phyloP scores from a whole-genome alignment of 2,888 invertebrate genomes.

The Cephonodes hylas region DNA sequence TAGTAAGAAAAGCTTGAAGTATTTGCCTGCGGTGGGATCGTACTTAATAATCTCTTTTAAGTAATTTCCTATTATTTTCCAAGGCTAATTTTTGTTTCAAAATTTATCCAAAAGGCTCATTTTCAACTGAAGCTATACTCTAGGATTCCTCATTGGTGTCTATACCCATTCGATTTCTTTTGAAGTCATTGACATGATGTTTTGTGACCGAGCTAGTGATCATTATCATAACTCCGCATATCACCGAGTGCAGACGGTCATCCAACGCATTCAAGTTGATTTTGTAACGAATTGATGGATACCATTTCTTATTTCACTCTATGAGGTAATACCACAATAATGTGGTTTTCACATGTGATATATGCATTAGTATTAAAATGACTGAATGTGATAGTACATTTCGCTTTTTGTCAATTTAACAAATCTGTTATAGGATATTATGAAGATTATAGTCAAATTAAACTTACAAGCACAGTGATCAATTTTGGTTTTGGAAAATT shows the following conservation, averaged over 20 bases:
- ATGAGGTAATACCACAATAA: not conserved
- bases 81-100: too few species aligned
- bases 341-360: not conserved
- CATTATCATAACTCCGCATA: not conserved
- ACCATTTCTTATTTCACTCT: not conserved
- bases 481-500: too few species aligned
- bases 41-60: too few species aligned
- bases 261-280: not conserved
- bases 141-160: not conserved
- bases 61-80: too few species aligned
- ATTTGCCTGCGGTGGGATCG: too few species aligned
- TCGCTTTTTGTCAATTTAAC: too few species aligned
- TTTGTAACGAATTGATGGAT: not conserved
- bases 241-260: not conserved
- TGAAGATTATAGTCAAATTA: too few species aligned
- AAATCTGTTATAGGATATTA: too few species aligned
- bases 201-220: not conserved
- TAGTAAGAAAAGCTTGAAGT: too few species aligned
- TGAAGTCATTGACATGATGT: not conserved
- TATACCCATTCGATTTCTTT: conserved; percentile 2
- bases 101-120: not conserved
- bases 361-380: too few species aligned
- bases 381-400: too few species aligned
- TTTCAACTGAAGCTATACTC: not conserved
- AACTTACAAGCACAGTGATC: too few species aligned